Conservation (phyloP, 2,888 invertebrate species). For the Pristionchus exspectatus region DNA sequence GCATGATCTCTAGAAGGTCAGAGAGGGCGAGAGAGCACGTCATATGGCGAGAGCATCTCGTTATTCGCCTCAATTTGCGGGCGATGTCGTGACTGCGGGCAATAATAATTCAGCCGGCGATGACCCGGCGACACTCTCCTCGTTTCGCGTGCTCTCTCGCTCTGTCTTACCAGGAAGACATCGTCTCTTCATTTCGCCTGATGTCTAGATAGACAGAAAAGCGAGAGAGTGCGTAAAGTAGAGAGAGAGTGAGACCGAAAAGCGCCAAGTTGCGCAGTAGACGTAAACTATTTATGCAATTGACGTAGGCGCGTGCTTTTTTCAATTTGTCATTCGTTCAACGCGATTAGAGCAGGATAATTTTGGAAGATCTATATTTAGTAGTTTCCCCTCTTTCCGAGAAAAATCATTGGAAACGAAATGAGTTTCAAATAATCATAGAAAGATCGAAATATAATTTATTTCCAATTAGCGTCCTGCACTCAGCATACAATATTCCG, state of each 20-base stretch:
- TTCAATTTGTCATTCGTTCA: no score
- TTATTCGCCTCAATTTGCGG: not conserved
- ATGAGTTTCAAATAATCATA: not conserved
- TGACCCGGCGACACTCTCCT: not conserved
- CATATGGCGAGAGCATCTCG: not conserved
- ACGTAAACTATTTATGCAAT: conserved; percentile 44
- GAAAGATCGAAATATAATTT: no score
- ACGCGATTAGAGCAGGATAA: no score
- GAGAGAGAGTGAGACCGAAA: not conserved
- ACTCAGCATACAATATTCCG: no score
- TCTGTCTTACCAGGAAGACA: not conserved
- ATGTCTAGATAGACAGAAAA: not conserved
- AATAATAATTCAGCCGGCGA: conserved; percentile 12
- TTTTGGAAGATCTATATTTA: no score
- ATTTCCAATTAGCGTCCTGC: no score
- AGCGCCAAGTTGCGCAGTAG: not conserved
- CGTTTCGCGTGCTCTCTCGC: no score
- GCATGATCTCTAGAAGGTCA: not conserved
- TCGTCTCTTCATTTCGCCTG: no score
- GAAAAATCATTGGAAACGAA: not conserved
- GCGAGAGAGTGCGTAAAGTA: not conserved
- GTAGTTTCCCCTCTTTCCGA: no score
- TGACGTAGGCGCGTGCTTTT: not conserved
- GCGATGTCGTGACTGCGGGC: not conserved
- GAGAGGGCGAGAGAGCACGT: not conserved